A percentile compares a stretch with the other conserved stretches of the same genome.
Evolutionary conservation across 2,113 vertebrate species (phyloP).

Genomic region (Solenodon paradoxus): DNA sequence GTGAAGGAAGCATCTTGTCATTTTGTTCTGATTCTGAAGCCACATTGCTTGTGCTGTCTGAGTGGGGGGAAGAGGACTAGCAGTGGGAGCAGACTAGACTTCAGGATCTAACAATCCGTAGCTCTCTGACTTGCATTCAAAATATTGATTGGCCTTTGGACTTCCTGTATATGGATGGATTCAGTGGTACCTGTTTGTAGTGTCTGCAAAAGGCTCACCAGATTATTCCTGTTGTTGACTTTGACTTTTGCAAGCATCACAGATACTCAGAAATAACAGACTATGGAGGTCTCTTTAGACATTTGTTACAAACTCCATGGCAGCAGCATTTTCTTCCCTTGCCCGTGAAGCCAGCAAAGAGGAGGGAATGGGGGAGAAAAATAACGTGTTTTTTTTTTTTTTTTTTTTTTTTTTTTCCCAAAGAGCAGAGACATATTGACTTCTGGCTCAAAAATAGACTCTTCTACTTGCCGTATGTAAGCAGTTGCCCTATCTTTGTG

Average conservation of each 20-base stretch:
- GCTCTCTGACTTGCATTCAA: neutral
- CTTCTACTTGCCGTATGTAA: conserved; percentile 16
- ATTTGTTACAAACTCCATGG: conserved; percentile 2
- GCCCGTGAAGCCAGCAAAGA: neutral
- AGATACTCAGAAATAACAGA: neutral
- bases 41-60: neutral
- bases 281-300: neutral
- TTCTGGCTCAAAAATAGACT: conserved; percentile 47
- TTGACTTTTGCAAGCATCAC: conserved; percentile 11
- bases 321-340: neutral
- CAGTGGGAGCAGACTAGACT: too few relatives aligned
- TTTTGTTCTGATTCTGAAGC: neutral
- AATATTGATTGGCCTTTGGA: neutral
- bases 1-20: neutral
- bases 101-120: neutral
- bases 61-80: fast-evolving
- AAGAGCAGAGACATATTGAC: conserved; percentile 41
- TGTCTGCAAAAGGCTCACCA: neutral
- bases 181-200: neutral
- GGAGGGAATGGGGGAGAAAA: neutral
- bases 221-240: neutral
- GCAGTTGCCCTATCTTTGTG: neutral
- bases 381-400: too few relatives aligned
- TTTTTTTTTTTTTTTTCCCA: neutral
- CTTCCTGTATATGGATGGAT: neutral